These are phyloP conservation scores for Gambusia affinis DNA, from an alignment of 2,113 vertebrate genomes.

Conservation along the genomic window DNA sequence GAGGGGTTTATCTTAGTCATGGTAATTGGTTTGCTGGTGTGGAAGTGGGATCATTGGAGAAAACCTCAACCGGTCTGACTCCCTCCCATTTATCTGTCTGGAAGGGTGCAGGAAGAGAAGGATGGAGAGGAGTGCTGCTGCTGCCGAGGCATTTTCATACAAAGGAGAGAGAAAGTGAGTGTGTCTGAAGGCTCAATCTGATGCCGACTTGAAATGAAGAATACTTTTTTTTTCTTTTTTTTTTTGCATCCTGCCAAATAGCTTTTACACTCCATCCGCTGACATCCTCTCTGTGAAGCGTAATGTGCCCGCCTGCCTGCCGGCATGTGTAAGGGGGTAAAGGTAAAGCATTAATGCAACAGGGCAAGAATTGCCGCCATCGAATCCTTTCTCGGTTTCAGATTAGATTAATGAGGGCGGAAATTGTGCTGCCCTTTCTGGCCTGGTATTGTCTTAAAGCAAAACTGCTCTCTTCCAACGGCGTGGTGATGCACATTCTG, in stretches of 20 bases:
- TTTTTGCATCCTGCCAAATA: slow-evolving; percentile 53
- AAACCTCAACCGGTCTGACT: slow-evolving; percentile 80
- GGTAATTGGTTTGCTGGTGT: slow-evolving; percentile 83
- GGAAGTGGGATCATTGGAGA: slow-evolving; percentile 81
- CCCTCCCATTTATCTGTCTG: slow-evolving; percentile 81
- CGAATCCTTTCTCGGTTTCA: slow-evolving; percentile 61
- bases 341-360: slow-evolving; percentile 10
- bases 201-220: slow-evolving; percentile 66
- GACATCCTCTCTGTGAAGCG: slow-evolving; percentile 3
- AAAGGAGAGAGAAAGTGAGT: slow-evolving; percentile 64
- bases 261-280: slow-evolving; percentile 39
- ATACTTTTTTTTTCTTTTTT: slow-evolving; percentile 49
- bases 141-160: slow-evolving; percentile 72
- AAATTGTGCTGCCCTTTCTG: slow-evolving; percentile 58
- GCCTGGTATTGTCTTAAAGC: slow-evolving; percentile 45
- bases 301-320: slow-evolving; percentile 18
- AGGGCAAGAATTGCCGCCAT: slow-evolving; percentile 11
- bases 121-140: slow-evolving; percentile 58
- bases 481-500: slow-evolving; percentile 56
- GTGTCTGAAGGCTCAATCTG: slow-evolving; percentile 71
- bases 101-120: slow-evolving; percentile 64
- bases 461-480: slow-evolving; percentile 34
- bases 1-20: slow-evolving; percentile 83
- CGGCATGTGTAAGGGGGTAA: background rate
- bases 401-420: slow-evolving; percentile 75